phyloP scores from a whole-genome alignment of 2,888 invertebrate genomes.

The Philaethria dido region DNA sequence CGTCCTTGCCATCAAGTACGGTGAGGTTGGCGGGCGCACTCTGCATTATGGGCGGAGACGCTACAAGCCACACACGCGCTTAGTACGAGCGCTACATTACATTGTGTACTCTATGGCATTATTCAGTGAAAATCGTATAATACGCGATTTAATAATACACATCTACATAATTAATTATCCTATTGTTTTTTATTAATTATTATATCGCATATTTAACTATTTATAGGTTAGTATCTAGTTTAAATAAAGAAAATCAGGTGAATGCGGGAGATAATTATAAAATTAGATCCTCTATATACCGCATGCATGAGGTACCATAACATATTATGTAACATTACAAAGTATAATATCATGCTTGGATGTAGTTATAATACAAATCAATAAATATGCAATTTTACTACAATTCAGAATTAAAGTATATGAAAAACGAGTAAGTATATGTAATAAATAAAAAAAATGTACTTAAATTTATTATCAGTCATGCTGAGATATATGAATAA shows the following conservation, averaged over 20 bases:
- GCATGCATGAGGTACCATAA: conserved; percentile 11
- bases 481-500: neutral
- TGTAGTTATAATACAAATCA: neutral
- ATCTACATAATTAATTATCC: neutral
- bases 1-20: conserved; percentile 96
- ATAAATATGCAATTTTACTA: neutral
- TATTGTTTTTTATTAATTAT: neutral
- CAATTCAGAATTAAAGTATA: neutral
- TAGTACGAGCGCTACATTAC: conserved; percentile 57
- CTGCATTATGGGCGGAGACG: conserved; percentile 94
- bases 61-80: conserved; percentile 85
- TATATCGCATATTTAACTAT: conserved; percentile 7
- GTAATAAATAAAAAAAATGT: neutral
- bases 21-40: conserved; percentile 93
- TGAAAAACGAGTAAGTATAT: neutral
- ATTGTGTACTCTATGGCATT: conserved; percentile 33
- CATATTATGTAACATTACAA: neutral
- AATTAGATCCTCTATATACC: conserved; percentile 1
- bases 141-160: conserved; percentile 37
- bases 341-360: conserved; percentile 10
- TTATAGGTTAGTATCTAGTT: conserved; percentile 13
- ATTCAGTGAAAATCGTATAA: conserved; percentile 20
- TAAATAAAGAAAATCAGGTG: neutral
- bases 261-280: neutral
- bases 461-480: neutral